Evolutionary conservation across 1,140 invertebrate genomes (phyloP).

Genomic region (Phocides pigmalion): DNA sequence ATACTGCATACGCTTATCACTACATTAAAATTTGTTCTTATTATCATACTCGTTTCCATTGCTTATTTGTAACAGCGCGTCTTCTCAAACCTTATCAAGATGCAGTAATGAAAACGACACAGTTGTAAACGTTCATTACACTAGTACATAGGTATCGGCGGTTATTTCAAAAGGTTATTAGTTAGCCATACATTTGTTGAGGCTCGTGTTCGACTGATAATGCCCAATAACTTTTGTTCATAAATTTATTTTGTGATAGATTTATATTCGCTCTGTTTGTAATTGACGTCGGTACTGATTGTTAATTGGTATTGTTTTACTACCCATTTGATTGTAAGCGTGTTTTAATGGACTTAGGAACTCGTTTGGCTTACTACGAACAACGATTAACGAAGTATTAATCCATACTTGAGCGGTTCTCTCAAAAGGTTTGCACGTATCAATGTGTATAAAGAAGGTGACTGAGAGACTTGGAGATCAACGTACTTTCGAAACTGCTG

Average conservation of each 20-base stretch:
- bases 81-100: background rate
- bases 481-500: too few relatives aligned
- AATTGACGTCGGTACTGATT: conserved; percentile 29
- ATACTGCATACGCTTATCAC: too few relatives aligned
- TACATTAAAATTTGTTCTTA: too few relatives aligned
- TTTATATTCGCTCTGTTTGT: conserved; percentile 27
- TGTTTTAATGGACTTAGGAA: background rate
- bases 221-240: conserved; percentile 34
- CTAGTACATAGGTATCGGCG: conserved; percentile 17
- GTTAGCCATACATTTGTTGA: conserved; percentile 32
- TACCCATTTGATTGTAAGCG: conserved; percentile 16
- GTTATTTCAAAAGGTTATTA: conserved; percentile 27
- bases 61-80: too few relatives aligned
- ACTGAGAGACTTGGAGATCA: too few relatives aligned
- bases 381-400: background rate
- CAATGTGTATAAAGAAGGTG: too few relatives aligned
- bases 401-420: too few relatives aligned
- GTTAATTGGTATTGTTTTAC: conserved; percentile 33
- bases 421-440: too few relatives aligned
- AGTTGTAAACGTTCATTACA: background rate
- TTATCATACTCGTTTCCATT: too few relatives aligned
- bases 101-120: conserved; percentile 22
- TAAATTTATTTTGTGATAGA: conserved; percentile 30
- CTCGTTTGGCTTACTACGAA: background rate
- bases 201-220: conserved; percentile 31